Conservation (phyloP, 2,113 vertebrate genomes). For the Platysternon megacephalum region DNA sequence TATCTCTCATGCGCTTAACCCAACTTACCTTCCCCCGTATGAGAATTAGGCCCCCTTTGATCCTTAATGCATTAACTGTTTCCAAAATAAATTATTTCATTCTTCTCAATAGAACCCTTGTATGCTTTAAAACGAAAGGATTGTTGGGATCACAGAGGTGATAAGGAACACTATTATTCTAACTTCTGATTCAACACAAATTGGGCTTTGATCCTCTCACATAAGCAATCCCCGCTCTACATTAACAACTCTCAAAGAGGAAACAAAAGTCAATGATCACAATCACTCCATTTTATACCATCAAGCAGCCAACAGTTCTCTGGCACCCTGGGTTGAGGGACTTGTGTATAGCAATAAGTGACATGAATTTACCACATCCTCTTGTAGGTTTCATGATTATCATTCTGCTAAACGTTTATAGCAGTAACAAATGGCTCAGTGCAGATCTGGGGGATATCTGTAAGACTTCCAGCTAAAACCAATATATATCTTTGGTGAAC, state of each 20-base stretch:
- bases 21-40: accelerated
- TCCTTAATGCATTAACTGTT: not conserved
- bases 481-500: not conserved
- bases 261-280: not conserved
- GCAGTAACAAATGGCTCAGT: accelerated
- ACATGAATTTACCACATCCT: accelerated
- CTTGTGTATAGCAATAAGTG: not conserved
- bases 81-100: not conserved
- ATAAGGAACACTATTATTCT: not conserved
- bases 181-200: not conserved
- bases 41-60: not conserved
- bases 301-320: not conserved
- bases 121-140: not conserved
- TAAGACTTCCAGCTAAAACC: not conserved
- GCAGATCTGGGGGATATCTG: not conserved
- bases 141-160: accelerated
- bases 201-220: not conserved
- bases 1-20: not conserved
- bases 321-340: not conserved
- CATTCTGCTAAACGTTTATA: accelerated
- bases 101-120: not conserved
- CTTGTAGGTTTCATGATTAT: not conserved
- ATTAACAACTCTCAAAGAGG: not conserved
- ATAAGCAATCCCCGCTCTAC: not conserved
- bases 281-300: accelerated